Evolutionary conservation across 1,140 invertebrate species (phyloP).

Genomic region (Platorchestia sp.): DNA sequence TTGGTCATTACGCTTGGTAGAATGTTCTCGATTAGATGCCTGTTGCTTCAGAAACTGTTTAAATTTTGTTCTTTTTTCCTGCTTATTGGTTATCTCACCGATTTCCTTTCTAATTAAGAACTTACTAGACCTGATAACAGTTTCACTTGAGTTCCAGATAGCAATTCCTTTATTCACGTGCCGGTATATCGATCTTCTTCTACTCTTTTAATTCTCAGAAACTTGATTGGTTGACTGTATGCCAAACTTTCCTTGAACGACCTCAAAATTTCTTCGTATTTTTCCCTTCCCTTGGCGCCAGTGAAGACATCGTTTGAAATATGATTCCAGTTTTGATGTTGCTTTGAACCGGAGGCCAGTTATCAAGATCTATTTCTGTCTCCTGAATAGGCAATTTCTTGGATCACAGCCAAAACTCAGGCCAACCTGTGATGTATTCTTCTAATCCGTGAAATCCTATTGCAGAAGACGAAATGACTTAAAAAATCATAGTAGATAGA

Average conservation of each 20-base stretch:
- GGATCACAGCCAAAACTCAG: background rate
- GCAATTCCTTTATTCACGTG: background rate
- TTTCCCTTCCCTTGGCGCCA: background rate
- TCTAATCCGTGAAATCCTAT: background rate
- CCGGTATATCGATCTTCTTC: background rate
- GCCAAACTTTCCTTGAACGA: background rate
- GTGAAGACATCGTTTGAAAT: background rate
- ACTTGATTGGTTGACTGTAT: background rate
- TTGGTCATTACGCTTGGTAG: no score
- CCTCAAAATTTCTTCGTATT: background rate
- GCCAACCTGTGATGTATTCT: background rate
- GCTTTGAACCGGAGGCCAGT: background rate
- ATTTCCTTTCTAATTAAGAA: background rate
- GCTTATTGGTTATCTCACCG: background rate
- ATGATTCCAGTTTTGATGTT: background rate
- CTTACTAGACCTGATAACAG: background rate
- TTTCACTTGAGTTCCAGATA: background rate
- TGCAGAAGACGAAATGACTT: background rate
- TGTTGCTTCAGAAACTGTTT: background rate
- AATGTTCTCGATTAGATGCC: background rate
- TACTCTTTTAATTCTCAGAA: background rate
- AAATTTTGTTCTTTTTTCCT: background rate
- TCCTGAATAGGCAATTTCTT: background rate
- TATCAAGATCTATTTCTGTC: background rate
- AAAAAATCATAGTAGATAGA: background rate